These are phyloP conservation scores for Rostratula benghalensis DNA, from an alignment of 2,113 vertebrate species.

Conservation along the genomic window DNA sequence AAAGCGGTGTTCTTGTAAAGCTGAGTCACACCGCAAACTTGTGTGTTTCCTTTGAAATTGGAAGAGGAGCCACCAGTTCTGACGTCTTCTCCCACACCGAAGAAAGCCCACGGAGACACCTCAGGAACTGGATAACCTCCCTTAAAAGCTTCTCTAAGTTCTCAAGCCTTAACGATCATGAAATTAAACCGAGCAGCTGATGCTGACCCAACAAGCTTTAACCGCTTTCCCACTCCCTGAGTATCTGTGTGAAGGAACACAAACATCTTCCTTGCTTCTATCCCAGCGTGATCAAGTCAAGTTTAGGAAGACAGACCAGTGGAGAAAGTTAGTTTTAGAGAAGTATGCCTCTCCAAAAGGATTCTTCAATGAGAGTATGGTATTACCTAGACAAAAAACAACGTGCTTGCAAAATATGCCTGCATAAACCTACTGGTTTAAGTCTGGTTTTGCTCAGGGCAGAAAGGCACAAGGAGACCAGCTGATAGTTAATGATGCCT, in stretches of 20 bases:
- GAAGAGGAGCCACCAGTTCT: background rate
- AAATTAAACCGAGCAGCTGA: background rate
- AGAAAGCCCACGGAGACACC: background rate
- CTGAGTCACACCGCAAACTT: conserved; percentile 30
- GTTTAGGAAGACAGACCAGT: rapidly evolving
- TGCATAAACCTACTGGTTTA: background rate
- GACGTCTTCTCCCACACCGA: background rate
- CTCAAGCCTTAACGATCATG: background rate
- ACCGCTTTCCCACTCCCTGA: background rate
- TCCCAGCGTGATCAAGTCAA: background rate
- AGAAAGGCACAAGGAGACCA: background rate
- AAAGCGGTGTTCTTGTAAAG: background rate
- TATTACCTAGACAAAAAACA: background rate
- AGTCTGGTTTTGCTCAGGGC: background rate
- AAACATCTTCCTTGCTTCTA: background rate
- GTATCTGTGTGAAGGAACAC: rapidly evolving
- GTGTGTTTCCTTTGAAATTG: background rate
- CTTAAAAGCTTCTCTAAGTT: background rate
- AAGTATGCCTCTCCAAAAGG: background rate
- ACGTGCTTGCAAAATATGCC: background rate
- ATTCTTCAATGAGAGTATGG: rapidly evolving
- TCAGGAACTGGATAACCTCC: background rate
- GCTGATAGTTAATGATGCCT: background rate
- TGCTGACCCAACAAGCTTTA: background rate
- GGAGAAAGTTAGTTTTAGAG: background rate